A percentile compares a stretch with the other conserved stretches of the same genome.
These are phyloP conservation scores for Poecilia wingei DNA, from an alignment of 2,797 vertebrate species.

Conservation along the genomic window DNA sequence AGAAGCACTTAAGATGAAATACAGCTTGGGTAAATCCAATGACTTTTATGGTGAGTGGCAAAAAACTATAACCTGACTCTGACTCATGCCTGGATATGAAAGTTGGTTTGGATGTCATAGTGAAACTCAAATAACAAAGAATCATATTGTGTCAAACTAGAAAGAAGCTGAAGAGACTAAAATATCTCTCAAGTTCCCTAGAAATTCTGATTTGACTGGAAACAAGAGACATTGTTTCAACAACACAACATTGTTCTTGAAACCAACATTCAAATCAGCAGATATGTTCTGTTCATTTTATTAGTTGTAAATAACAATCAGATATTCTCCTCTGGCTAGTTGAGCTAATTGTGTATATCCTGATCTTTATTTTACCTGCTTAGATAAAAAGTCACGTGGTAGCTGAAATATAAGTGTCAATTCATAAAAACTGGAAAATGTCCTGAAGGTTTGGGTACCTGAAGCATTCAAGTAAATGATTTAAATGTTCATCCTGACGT, in stretches of 20 bases:
- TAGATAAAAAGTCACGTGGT: background rate
- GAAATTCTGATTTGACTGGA: background rate
- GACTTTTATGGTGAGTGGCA: constrained; percentile 13
- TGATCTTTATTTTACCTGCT: background rate
- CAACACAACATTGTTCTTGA: background rate
- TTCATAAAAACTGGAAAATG: background rate
- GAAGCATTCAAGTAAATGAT: too few relatives aligned
- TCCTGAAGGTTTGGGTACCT: background rate
- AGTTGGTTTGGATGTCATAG: constrained; percentile 26
- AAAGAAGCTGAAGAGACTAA: too few relatives aligned
- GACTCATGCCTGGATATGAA: constrained; percentile 28
- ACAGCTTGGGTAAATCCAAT: constrained; percentile 25
- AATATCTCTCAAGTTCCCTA: too few relatives aligned
- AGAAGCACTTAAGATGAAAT: constrained; percentile 24
- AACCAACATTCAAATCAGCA: background rate
- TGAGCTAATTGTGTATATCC: background rate
- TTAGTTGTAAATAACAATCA: background rate
- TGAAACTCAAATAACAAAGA: background rate
- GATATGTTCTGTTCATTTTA: background rate
- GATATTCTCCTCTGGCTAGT: background rate
- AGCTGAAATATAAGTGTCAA: background rate
- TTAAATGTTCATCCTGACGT: too few relatives aligned
- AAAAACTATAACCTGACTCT: constrained; percentile 34
- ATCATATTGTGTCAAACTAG: background rate
- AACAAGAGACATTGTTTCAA: background rate